A percentile compares a stretch with the other conserved stretches of the same genome.
Evolutionary conservation across 2,888 invertebrate species (phyloP).

Genomic region (Protodeltote pygarga): DNA sequence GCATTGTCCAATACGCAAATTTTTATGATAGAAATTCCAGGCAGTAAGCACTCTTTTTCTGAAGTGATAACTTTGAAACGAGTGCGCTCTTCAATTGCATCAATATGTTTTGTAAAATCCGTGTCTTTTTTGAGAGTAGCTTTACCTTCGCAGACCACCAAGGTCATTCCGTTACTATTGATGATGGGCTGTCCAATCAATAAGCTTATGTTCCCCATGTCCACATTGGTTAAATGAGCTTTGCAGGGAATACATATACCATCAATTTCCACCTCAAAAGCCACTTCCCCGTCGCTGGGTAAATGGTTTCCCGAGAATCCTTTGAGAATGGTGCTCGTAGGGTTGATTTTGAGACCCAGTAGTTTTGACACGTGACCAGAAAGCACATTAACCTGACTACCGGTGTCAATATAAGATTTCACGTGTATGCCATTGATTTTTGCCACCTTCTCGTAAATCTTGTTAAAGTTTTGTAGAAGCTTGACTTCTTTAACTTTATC

Average conservation of each 20-base stretch:
- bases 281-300: slow-evolving; percentile 27
- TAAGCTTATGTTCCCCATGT: slow-evolving; percentile 31
- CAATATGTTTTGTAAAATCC: not conserved
- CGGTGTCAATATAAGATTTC: slow-evolving; percentile 3
- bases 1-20: slow-evolving; percentile 25
- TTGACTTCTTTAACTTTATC: not conserved
- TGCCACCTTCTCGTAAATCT: not conserved
- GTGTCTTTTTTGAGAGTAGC: not conserved
- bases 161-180: slow-evolving; percentile 25
- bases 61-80: slow-evolving; percentile 1
- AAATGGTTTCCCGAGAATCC: slow-evolving; percentile 27
- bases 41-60: slow-evolving; percentile 14
- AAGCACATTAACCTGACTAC: not conserved
- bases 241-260: slow-evolving; percentile 11
- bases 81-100: not conserved
- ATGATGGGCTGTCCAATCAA: slow-evolving; percentile 46
- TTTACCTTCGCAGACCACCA: slow-evolving; percentile 24
- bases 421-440: not conserved
- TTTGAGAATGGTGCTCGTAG: slow-evolving; percentile 7
- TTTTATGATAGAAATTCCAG: slow-evolving; percentile 38
- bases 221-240: slow-evolving; percentile 23
- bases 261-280: slow-evolving; percentile 36
- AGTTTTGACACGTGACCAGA: not conserved
- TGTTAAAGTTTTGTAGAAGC: not conserved
- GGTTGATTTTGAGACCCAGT: not conserved